Percentiles rank a stretch among this genome's conserved stretches.
Conservation (phyloP, 2,113 vertebrate genomes). For the Condylura cristata region DNA sequence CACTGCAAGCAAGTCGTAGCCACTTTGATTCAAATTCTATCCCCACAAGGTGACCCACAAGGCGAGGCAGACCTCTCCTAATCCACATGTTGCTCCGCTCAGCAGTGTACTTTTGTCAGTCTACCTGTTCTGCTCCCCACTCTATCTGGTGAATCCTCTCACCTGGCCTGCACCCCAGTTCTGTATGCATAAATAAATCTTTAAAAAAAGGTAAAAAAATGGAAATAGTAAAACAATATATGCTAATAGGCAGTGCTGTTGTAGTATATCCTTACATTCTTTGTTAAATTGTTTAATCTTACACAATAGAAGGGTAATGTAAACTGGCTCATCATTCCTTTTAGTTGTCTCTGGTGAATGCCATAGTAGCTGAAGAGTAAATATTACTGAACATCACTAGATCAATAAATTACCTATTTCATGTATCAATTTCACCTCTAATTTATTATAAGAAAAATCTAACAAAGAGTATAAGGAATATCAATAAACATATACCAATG, state of each 20-base stretch:
- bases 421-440: background rate
- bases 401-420: background rate
- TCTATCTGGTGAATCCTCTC: too few species aligned
- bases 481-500: constrained; percentile 12
- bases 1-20: too few species aligned
- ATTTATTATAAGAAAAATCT: background rate
- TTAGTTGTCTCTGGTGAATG: background rate
- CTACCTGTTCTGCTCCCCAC: too few species aligned
- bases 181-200: too few species aligned
- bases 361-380: background rate
- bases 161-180: too few species aligned
- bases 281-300: background rate
- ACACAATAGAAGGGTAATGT: background rate
- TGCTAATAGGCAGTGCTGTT: background rate
- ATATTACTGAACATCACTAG: background rate
- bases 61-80: too few species aligned
- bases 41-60: too few species aligned
- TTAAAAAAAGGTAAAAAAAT: too few species aligned
- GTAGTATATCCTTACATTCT: background rate
- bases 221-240: constrained; percentile 14
- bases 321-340: background rate
- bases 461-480: constrained; percentile 5
- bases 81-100: too few species aligned
- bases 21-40: too few species aligned
- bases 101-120: too few species aligned